Base-by-base conservation (phyloP, 2,888 invertebrate species). In the Galerucella nymphaeae region DNA sequence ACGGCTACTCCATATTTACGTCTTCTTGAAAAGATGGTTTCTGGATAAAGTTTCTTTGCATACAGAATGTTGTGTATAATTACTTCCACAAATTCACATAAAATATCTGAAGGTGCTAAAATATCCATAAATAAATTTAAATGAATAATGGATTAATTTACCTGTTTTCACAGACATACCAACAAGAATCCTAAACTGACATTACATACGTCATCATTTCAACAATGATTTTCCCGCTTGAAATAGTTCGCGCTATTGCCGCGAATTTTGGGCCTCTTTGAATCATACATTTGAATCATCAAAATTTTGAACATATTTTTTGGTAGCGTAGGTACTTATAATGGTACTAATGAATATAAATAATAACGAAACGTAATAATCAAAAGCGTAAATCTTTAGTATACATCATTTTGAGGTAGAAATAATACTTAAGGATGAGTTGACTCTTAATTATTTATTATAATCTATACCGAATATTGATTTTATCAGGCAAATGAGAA, bases 71-170 rank as follows among this genome's bases (percentile, higher is more conserved):
- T 89, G 80, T 93, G 91, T 74, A 93, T 89, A 0, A 91, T 89
- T 30, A 92, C 89, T 81, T 91, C 90, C 38, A 93, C 83, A 83
- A 93, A 93, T 85, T 93, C 93, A 69, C 90, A 80, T n/a, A 90
- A 84, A 66, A 92, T 85, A 79, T 92, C 90, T 42, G 86, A 78
- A 11, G 72, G 38, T 41, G 63, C 72, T 72, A 38, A 48, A 72
- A 71, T 16, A 16, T 10, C 10, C 30, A 50, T 41, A 41, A 18
- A 11, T 61, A 61, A 61, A 16, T 30, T 16, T 18, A 3, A 16
- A 61, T 14, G 6, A 61, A 41, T 41, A 63, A 18, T 63, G 18
- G 1, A 20, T n/a, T 63, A 45, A 58, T 62, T 58, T 58, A 58
- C 66, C 66, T 55, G 45, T 42, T 66, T 66, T 66, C 10, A 23